Base-by-base conservation (phyloP, 2,113 vertebrate species). In the Lota lota region DNA sequence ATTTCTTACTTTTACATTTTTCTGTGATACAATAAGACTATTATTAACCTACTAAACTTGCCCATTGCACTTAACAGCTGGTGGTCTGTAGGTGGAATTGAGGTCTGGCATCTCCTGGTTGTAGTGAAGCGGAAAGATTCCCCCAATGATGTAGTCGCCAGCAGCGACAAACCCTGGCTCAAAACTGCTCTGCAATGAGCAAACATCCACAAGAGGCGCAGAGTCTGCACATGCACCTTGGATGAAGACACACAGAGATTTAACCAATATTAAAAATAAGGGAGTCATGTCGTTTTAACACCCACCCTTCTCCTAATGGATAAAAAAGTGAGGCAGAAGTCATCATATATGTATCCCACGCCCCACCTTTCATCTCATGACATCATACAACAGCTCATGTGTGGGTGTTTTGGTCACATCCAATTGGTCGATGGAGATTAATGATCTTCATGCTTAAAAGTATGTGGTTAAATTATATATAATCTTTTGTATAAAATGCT, bases 11-110 rank as follows among this genome's bases (percentile, higher is more conserved):
- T 47, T 47, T 47, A 1, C 8, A 47, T 14, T 47, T 12, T 47
- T 47, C 10, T 14, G 2, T 47, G 40, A 47, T 47, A 47, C 8
- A 12, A 47, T 47, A 14, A 47, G 40, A 47, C 40, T 47, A 47
- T 10, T 47, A 11, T 10, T 10, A 12, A 64, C 14, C 1, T 28
- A 60, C 51, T 50, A 36, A 58, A 54, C 85, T 88, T 73, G 91
- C 92, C 91, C 89, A 68, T 81, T 86, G 72, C 92, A 93, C 61
- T 84, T 86, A 16, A 90, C 85, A 62, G 80, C 67, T 0, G 73
- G 73, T 28, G 91, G 90, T 76, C 59, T 85, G 36, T 78, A 82
- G 56, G 79, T 90, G 58, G 75, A 84, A 68, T 90, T 85, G 18
- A 85, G 68, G 54, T 84, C 69, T 63, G 88, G 87, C 79, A 91